Evolutionary conservation across 2,113 vertebrate genomes (phyloP), one percentile per base, ranked within the genome.

Genomic region (Hystrix brachyura): DNA sequence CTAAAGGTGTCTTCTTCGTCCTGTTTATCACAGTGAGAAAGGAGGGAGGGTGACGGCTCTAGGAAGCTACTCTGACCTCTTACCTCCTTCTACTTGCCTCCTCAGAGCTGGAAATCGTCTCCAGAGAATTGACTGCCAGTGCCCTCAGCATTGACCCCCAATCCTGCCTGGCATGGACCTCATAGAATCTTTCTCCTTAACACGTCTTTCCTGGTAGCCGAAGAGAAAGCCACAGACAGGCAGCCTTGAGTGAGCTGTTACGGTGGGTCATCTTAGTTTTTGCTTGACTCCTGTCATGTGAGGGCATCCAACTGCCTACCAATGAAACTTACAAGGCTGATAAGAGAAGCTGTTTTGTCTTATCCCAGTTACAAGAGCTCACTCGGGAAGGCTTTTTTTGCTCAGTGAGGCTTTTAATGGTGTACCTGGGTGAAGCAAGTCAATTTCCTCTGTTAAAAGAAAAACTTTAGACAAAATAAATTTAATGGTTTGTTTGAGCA

Each of bases 391-490:
- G 12, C 4, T 64, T 25, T 95, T 76, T 51, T 72, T 27, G 3
- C 25, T 43, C 46, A 27, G 23, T 21, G n/a, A 34, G 5, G 6
- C 3, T 84, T 19, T 90, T 87, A 60, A 15, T 82, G 59, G 46
- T 87, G 25, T 65, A 51, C 13, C 1, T 46, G 13, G 23, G 21
- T 25, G 13, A 90, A 79, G 2, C 81, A 60, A 88, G 21, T 57
- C 7, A 67, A 4, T 82, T 86, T 17, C 7, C 17, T 38, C 38
- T 53, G 14, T 55, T 53, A 69, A 84, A 84, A 46, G 53, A 89
- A 93, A 93, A 43, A n/a, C 19, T 69, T 78, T 59, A 93, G 27
- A 78, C 10, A 29, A 67, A 88, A 88, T 74, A 88, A 48, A 93
- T 83, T 51, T 93, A 83, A 83, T 32, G 67, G 43, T 84, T 89